Evolutionary conservation across 1,140 invertebrate species (phyloP).

Genomic region (Atta cephalotes): DNA sequence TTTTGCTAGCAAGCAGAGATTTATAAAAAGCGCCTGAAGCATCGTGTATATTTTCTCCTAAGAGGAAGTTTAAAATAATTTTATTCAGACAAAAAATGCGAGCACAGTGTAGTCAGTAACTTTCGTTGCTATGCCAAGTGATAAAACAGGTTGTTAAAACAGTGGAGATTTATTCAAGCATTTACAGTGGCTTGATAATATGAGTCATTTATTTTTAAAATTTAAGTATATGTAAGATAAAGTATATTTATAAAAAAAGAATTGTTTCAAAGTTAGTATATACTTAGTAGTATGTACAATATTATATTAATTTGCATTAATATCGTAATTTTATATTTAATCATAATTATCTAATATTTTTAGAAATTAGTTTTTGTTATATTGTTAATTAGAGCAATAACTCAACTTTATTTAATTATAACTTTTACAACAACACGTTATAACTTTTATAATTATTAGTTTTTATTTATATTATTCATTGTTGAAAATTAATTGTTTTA

Average conservation of each 20-base stretch:
- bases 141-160: constrained; percentile 43
- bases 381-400: neutral
- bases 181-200: constrained; percentile 13
- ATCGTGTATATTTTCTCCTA: constrained; percentile 47
- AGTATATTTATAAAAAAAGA: neutral
- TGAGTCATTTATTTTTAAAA: constrained; percentile 12
- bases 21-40: constrained; percentile 31
- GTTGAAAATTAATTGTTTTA: neutral
- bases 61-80: constrained; percentile 55
- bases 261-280: neutral
- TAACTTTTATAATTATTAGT: neutral
- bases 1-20: constrained; percentile 31
- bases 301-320: neutral
- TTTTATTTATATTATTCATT: neutral
- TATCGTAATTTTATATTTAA: neutral
- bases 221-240: neutral
- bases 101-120: constrained; percentile 12
- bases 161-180: constrained; percentile 42
- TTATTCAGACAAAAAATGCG: constrained; percentile 46
- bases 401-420: neutral
- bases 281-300: neutral
- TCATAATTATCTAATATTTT: neutral
- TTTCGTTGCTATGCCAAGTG: constrained; percentile 36
- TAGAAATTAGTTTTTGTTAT: neutral
- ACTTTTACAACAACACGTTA: neutral